Evolutionary conservation across 2,797 vertebrate genomes (phyloP).

Genomic region (Halcyon leucocephala): DNA sequence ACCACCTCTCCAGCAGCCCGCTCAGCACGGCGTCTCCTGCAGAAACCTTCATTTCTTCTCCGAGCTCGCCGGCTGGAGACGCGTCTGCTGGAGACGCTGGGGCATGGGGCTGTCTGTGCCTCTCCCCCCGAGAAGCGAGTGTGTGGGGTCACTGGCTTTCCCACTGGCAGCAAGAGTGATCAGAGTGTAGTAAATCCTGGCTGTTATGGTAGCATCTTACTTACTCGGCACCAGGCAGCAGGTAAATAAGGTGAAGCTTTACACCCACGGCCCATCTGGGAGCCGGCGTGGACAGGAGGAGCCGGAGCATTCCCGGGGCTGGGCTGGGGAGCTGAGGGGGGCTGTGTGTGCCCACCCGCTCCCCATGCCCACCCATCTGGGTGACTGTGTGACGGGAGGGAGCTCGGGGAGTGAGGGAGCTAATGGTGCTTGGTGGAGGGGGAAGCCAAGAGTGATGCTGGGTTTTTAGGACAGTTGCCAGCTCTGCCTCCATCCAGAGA

Average conservation of each 20-base stretch:
- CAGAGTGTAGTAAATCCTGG: background rate
- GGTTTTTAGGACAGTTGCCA: background rate
- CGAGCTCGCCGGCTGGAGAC: background rate
- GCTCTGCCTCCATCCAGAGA: background rate
- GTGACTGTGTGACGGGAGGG: background rate
- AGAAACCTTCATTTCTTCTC: background rate
- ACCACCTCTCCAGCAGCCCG: background rate
- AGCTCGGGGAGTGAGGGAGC: accelerated
- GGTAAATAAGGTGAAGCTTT: accelerated
- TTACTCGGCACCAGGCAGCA: background rate
- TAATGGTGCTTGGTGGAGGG: accelerated
- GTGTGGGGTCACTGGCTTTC: background rate
- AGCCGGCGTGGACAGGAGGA: background rate
- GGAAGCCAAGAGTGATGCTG: background rate
- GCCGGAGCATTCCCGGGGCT: background rate
- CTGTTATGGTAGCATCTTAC: background rate
- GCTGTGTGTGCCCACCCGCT: background rate
- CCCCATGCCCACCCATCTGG: accelerated
- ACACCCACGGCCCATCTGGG: background rate
- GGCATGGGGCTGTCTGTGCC: accelerated
- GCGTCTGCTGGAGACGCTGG: background rate
- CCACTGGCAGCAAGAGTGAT: background rate
- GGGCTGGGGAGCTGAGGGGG: background rate
- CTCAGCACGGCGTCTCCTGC: background rate
- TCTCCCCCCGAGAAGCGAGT: accelerated